These are phyloP conservation scores for Mesocentrotus franciscanus DNA, from an alignment of 53 echinoderm and acorn worm species.

Conservation along the genomic window DNA sequence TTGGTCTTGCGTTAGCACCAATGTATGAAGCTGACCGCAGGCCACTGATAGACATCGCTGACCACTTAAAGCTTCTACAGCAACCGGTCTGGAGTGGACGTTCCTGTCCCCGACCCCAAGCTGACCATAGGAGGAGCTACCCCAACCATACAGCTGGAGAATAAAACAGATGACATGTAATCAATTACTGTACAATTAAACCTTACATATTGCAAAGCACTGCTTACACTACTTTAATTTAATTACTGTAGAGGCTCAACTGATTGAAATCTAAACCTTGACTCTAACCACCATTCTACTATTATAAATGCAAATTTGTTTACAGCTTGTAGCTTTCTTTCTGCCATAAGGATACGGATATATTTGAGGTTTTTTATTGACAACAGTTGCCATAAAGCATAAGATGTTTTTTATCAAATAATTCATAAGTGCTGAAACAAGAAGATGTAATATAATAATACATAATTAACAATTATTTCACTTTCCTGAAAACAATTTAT, in stretches of 20 bases:
- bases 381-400: too few species aligned
- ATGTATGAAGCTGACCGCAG: conserved; percentile 93
- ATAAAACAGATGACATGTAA: not conserved
- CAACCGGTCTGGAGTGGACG: conserved; percentile 82
- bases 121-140: conserved; percentile 88
- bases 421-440: too few species aligned
- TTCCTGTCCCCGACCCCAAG: conserved; percentile 80
- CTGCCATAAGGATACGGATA: too few species aligned
- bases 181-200: not conserved
- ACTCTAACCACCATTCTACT: not conserved
- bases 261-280: too few species aligned
- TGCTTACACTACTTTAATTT: not conserved
- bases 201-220: not conserved
- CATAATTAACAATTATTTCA: too few species aligned
- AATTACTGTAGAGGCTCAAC: too few species aligned
- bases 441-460: too few species aligned
- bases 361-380: too few species aligned
- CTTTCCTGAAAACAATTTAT: too few species aligned
- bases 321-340: too few species aligned
- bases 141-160: conserved; percentile 87
- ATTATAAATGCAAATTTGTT: not conserved
- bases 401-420: too few species aligned
- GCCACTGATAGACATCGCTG: conserved; percentile 77
- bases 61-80: conserved; percentile 80
- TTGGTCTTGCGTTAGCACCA: conserved; percentile 86